These are phyloP conservation scores for Mormyrops boulengeri DNA, from an alignment of 2,797 vertebrate species.

Conservation along the genomic window DNA sequence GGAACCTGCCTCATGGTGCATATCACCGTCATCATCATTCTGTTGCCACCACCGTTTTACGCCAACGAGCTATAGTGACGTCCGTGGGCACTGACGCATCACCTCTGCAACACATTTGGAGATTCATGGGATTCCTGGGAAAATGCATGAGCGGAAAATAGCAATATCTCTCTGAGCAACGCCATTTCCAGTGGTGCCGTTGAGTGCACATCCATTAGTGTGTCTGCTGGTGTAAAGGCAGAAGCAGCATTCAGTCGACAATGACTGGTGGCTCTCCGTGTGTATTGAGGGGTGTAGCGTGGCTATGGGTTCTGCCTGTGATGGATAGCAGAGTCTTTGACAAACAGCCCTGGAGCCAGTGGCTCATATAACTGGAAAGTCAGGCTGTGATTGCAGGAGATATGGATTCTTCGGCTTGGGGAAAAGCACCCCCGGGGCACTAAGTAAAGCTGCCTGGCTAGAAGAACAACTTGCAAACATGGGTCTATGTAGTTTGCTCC, in stretches of 20 bases:
- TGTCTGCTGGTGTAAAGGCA: not conserved
- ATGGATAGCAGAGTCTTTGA: not conserved
- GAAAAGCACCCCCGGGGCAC: not conserved
- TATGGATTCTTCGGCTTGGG: not conserved
- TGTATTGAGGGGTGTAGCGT: not conserved
- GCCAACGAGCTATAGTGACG: not conserved
- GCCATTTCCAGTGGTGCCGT: not conserved
- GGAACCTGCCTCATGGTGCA: constrained; percentile 57
- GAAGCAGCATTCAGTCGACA: not conserved
- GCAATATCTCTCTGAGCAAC: not conserved
- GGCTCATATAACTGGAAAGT: not conserved
- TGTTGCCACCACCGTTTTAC: not conserved
- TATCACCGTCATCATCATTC: not conserved
- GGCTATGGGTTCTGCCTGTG: not conserved
- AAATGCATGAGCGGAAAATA: not conserved
- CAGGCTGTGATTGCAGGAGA: not conserved
- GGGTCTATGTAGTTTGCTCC: not conserved
- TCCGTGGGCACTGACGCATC: not conserved
- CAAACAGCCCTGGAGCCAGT: not conserved
- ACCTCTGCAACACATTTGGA: not conserved
- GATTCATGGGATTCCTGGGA: not conserved
- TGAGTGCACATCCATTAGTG: not conserved
- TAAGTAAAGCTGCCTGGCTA: not conserved
- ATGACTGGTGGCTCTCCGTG: not conserved
- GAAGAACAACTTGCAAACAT: not conserved